Evolutionary conservation across 2,113 vertebrate species (phyloP).

Genomic region (Tragelaphus buxtoni): DNA sequence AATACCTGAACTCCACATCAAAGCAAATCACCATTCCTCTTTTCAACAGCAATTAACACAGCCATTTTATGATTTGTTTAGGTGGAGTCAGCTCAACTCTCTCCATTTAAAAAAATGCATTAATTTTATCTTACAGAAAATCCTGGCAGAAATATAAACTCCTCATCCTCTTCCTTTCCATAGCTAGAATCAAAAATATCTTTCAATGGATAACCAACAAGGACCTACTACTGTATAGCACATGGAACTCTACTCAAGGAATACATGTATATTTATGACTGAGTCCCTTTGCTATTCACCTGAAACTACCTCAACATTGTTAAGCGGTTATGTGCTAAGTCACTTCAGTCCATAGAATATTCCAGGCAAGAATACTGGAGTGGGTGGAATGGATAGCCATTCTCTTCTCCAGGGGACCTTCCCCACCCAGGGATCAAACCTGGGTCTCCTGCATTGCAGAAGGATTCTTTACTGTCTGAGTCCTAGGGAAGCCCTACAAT

Average conservation of each 20-base stretch:
- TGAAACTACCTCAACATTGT: not conserved
- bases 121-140: not conserved
- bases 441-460: not conserved
- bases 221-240: not conserved
- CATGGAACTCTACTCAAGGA: not conserved
- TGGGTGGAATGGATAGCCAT: not conserved
- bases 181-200: not conserved
- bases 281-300: not conserved
- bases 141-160: not conserved
- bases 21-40: constrained; percentile 57
- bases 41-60: constrained; percentile 56
- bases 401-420: not conserved
- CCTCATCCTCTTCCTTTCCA: not conserved
- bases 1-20: constrained; percentile 59
- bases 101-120: not conserved
- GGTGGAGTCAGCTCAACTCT: not conserved
- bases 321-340: not conserved
- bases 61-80: not conserved
- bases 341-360: not conserved
- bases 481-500: not conserved
- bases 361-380: not conserved
- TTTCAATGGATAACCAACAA: not conserved
- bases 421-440: not conserved
- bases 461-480: not conserved
- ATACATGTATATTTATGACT: not conserved